Evolutionary conservation across 2,888 invertebrate species (phyloP).

Genomic region (Neoaliturus tenellus): DNA sequence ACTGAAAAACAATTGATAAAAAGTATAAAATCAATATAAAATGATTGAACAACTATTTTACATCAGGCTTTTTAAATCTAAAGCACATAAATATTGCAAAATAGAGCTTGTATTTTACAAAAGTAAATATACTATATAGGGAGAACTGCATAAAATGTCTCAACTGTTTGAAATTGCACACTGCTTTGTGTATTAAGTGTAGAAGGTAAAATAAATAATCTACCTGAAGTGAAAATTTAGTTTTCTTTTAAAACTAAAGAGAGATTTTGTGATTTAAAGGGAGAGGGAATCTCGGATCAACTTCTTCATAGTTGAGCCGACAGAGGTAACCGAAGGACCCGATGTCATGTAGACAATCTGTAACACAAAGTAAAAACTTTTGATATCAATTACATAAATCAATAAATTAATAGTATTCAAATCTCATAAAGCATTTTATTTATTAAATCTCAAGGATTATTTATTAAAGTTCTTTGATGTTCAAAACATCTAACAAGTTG

Average conservation of each 20-base stretch:
- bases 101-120: constrained; percentile 20
- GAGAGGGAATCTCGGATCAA: constrained; percentile 91
- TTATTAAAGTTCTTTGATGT: too few species aligned
- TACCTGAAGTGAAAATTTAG: neutral
- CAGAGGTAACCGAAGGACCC: constrained; percentile 86
- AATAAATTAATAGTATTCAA: too few species aligned
- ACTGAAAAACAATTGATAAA: neutral
- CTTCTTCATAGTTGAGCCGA: constrained; percentile 93
- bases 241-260: neutral
- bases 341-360: constrained; percentile 83
- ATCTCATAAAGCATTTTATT: too few species aligned
- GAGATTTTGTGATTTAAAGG: constrained; percentile 70
- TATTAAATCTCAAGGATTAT: too few species aligned
- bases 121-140: constrained; percentile 12
- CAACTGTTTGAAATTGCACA: constrained; percentile 6
- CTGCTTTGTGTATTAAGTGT: neutral
- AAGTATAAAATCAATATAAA: constrained; percentile 27
- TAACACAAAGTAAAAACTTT: constrained; percentile 66
- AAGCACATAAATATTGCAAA: constrained; percentile 35
- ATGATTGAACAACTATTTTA: constrained; percentile 14
- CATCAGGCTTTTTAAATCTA: neutral
- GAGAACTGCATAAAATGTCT: neutral
- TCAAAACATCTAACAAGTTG: too few species aligned
- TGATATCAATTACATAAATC: too few species aligned
- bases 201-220: neutral